Conservation (phyloP, 2,113 vertebrate species). For the Cyanoramphus novaezelandiae region DNA sequence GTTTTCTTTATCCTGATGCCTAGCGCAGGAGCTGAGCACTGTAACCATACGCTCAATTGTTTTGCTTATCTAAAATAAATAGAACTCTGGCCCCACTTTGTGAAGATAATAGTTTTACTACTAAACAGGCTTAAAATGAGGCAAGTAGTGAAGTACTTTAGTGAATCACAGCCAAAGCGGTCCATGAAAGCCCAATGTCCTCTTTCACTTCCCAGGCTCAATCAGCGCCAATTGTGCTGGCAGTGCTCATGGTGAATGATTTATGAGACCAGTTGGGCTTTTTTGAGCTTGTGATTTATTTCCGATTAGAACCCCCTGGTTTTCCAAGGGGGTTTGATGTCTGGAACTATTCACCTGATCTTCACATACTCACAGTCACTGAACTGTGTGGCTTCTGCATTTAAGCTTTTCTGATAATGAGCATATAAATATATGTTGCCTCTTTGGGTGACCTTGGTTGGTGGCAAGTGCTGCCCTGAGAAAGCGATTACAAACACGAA, state of each 20-base stretch:
- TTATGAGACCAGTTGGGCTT: not conserved
- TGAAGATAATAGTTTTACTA: not conserved
- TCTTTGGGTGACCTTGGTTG: not conserved
- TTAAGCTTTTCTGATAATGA: not conserved
- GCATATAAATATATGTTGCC: fast-evolving
- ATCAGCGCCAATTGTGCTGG: not conserved
- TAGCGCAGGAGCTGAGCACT: not conserved
- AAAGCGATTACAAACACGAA: not conserved
- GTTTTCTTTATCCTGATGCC: not conserved
- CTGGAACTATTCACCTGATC: not conserved
- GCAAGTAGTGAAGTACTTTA: not conserved
- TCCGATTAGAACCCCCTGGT: not conserved
- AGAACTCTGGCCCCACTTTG: not conserved
- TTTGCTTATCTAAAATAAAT: not conserved
- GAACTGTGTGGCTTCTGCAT: not conserved
- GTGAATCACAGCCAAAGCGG: not conserved
- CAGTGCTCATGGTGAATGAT: not conserved
- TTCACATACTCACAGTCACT: not conserved
- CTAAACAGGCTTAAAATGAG: not conserved
- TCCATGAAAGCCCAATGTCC: not conserved
- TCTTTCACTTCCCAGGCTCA: not conserved
- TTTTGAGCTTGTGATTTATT: not conserved
- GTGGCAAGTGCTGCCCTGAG: not conserved
- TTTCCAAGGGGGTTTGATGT: not conserved
- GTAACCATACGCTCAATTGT: not conserved